Base-by-base conservation (phyloP, 2,113 vertebrate species). In the Pipa parva region DNA sequence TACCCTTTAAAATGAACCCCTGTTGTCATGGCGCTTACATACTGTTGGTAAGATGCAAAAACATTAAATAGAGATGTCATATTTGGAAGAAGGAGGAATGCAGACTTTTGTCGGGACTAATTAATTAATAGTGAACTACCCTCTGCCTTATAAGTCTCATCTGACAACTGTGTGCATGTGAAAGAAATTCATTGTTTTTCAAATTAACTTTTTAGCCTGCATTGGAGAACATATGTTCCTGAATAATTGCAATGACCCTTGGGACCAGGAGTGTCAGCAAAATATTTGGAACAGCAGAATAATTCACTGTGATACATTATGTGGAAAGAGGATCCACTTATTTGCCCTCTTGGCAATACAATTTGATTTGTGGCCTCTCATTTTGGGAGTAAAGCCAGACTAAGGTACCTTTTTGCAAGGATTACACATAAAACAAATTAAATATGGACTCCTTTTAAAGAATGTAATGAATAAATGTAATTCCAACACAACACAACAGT, bases 41-140 rank as follows among this genome's bases (percentile, higher is more conserved):
- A n/a, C n/a, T n/a, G n/a, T n/a, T n/a, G n/a, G n/a, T n/a, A n/a
- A n/a, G n/a, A n/a, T n/a, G n/a, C n/a, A n/a, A n/a, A n/a, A n/a
- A n/a, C n/a, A n/a, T n/a, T n/a, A n/a, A n/a, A n/a, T n/a, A n/a
- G n/a, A n/a, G n/a, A n/a, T 71, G 26, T 2, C 36, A 22, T 65
- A 33, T 55, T 72, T 60, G 65, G 51, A 9, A 71, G 31, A 37
- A 7, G 18, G 12, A 15, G 25, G 24, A 39, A 28, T 21, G 37
- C 9, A n/a, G 39, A 18, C 11, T 26, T 20, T 33, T 76, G 33
- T 24, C 58, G 58, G 64, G 29, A 29, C 51, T 78, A 66, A 84
- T 77, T 79, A 79, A 84, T 84, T 76, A 76, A 67, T 10, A 21
- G 37, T 63, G 59, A 82, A 80, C 73, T 74, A 74, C 27, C 51